Evolutionary conservation across 2,113 vertebrate genomes (phyloP), one percentile per base, ranked within the genome.

Genomic region (Siniperca chuatsi): DNA sequence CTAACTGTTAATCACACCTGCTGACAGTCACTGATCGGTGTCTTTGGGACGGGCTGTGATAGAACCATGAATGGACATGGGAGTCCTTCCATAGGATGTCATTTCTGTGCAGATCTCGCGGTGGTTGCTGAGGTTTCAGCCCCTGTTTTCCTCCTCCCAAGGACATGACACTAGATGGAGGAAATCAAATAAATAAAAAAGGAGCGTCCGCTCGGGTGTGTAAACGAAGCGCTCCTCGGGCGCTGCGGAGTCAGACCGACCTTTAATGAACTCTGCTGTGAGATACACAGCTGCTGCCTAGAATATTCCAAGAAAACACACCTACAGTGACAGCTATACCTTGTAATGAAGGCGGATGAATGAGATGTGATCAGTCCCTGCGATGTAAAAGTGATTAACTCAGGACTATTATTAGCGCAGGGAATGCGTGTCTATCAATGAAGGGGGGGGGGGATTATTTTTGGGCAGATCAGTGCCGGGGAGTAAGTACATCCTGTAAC

Each of bases 401-500:
- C 16, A 6, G 68, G 35, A 13, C 79, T 64, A 48, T 75, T 86
- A 61, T 78, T 68, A 54, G 46, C 12, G 68, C 52, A 29, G 23
- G 55, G n/a, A 46, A 40, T 68, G 70, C 78, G 25, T 71, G 77
- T n/a, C 66, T 84, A 68, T 78, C 80, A 83, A 33, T 75, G 54
- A 29, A 29, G 29, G 29, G 57, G 48, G 29, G 29, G 57, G 48
- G 35, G 87, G 83, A 86, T 93, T 92, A 87, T 89, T 89, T 86
- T 83, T 65, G 80, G 85, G 50, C 57, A 29, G 76, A 37, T 25
- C 82, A 73, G 18, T 33, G 21, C 73, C 44, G 48, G 61, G 64
- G 42, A 71, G 37, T 90, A 84, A 89, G 78, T 82, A 85, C 92
- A 92, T 92, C 90, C 89, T 84, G 92, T 94, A 29, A 91, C 91